phyloP scores from a whole-genome alignment of 2,113 vertebrate genomes.

The Neodon shergylaensis region DNA sequence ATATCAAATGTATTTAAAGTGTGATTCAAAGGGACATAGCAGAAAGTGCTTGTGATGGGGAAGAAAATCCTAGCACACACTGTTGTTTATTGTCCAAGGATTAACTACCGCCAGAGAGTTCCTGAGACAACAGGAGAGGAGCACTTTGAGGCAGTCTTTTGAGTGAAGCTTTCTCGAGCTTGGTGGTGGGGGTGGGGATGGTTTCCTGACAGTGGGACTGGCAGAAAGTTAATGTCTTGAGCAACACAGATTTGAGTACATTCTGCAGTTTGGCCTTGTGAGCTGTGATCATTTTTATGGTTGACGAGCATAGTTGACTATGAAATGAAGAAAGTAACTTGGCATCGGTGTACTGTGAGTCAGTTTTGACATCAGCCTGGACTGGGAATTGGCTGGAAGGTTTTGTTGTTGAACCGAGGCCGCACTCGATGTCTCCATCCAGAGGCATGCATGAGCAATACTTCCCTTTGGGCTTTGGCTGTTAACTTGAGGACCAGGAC shows the following conservation, averaged over 20 bases:
- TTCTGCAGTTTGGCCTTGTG: neutral
- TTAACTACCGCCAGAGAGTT: neutral
- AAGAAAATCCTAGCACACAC: conserved; percentile 7
- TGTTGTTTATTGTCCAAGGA: neutral
- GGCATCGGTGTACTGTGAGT: conserved; percentile 60
- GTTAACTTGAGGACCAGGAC: conserved; percentile 71
- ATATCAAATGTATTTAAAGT: conserved; percentile 21
- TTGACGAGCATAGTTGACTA: conserved; percentile 56
- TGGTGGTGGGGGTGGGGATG: neutral
- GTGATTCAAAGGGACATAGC: neutral
- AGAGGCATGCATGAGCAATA: conserved; percentile 68
- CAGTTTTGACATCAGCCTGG: conserved; percentile 74
- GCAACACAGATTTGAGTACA: conserved; percentile 20
- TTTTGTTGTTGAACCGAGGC: conserved; percentile 61
- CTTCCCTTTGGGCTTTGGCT: conserved; percentile 38
- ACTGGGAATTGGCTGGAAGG: conserved; percentile 75
- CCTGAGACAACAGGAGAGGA: neutral
- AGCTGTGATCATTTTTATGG: conserved; percentile 39
- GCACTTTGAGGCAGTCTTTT: neutral
- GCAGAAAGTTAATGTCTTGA: conserved; percentile 23
- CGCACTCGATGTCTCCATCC: conserved; percentile 60
- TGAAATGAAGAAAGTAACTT: conserved; percentile 71
- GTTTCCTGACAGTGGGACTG: conserved; percentile 20
- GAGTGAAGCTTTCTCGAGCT: neutral
- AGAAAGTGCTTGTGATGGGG: conserved; percentile 28